These are phyloP conservation scores for Camponotus floridanus DNA, from an alignment of 1,140 invertebrate species.

Conservation along the genomic window DNA sequence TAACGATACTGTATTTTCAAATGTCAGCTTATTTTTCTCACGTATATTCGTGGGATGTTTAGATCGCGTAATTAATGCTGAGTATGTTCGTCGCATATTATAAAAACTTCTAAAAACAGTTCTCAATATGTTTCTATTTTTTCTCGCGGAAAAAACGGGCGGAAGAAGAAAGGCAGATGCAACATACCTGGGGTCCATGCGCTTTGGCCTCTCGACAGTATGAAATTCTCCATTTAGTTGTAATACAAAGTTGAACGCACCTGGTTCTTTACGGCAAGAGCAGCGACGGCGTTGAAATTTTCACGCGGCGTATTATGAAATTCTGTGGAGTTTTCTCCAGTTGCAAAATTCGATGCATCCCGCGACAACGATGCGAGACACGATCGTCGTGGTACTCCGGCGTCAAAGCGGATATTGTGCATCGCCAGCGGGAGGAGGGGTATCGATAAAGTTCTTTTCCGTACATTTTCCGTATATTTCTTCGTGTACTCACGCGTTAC, in stretches of 20 bases:
- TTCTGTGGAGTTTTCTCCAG: slow-evolving; percentile 32
- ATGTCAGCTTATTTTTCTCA: slow-evolving; percentile 10
- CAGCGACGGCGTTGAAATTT: slow-evolving; percentile 54
- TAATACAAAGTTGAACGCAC: slow-evolving; percentile 52
- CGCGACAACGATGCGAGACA: slow-evolving; percentile 36
- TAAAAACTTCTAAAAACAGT: slow-evolving; percentile 11
- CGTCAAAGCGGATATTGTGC: slow-evolving; percentile 66
- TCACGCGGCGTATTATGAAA: slow-evolving; percentile 56
- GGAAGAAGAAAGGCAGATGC: too few relatives aligned
- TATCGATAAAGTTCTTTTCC: slow-evolving; percentile 14
- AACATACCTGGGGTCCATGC: slow-evolving; percentile 21
- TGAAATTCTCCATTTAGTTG: slow-evolving; percentile 50
- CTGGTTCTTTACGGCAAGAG: slow-evolving; percentile 31
- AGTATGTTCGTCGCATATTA: slow-evolving; percentile 27
- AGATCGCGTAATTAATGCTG: neutral
- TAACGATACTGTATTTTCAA: neutral
- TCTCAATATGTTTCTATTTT: slow-evolving; percentile 25
- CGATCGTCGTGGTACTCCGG: neutral
- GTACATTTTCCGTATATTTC: slow-evolving; percentile 38
- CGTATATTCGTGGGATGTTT: too few relatives aligned
- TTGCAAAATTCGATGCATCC: slow-evolving; percentile 47
- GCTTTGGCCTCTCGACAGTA: slow-evolving; percentile 39
- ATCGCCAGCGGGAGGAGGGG: slow-evolving; percentile 6
- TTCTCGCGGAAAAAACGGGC: neutral
- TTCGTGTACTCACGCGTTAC: slow-evolving; percentile 36